Evolutionary conservation across 1,140 invertebrate species (phyloP), one percentile per base, ranked within the genome.

Genomic region (Meteorus sp.): DNA sequence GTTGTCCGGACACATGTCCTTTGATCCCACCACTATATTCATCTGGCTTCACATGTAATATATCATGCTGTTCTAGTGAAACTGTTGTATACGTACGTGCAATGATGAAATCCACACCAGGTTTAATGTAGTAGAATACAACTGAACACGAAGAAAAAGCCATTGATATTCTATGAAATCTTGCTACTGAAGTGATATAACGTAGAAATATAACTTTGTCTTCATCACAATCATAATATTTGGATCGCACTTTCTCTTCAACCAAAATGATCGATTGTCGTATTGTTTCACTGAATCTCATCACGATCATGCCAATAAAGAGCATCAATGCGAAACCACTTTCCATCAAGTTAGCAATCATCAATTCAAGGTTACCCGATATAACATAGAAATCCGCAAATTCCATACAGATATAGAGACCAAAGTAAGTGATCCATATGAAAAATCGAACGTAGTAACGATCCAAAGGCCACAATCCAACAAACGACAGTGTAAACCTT

Each of bases 331-430:
- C 15, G 15, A n/a, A 39, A 4, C 8, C 3, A 11, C 35, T 39
- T 11, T 39, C 35, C 35, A 39, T 39, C 35, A 39, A 39, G 15
- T 39, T 39, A 8, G 35, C 35, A 39, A 39, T 39, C 35, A 39
- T 39, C 11, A 39, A 13, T 11, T 39, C 8, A n/a, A n/a, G 35
- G 15, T 39, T 39, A n/a, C 35, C 35, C 3, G 11, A 4, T 5
- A 39, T 15, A 39, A 4, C 8, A 8, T n/a, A n/a, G 8, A 39
- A 13, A 39, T 39, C 35, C 3, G 35, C 35, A 7, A 39, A n/a
- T 11, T 39, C 35, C 35, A 39, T n/a, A 13, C 35, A 39, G 3
- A 39, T 8, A 11, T 39, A 11, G 35, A 39, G 8, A 39, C 35
- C 15, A 11, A 11, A 39, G 11, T 39, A 39, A 4, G 35, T 39